These are phyloP conservation scores for Tokudaia muenninki DNA, from an alignment of 2,797 vertebrate genomes.

Conservation along the genomic window DNA sequence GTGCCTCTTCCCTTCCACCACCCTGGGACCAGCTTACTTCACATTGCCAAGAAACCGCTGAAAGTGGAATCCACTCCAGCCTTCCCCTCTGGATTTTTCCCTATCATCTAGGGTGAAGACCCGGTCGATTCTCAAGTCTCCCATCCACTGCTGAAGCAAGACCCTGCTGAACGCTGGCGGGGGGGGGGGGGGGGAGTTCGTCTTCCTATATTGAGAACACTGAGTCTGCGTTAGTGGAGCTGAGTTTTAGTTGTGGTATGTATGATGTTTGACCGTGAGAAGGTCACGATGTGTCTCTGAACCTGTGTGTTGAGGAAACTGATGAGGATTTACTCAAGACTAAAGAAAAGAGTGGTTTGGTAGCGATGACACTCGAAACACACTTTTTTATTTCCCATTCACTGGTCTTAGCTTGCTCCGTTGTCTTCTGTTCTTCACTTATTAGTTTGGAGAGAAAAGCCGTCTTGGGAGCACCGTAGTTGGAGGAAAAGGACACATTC, in stretches of 20 bases:
- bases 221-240: neutral
- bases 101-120: neutral
- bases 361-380: neutral
- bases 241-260: neutral
- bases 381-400: neutral
- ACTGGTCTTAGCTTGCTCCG: neutral
- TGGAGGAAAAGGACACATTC: neutral
- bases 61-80: neutral
- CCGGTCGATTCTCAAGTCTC: neutral
- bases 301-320: neutral
- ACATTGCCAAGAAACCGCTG: neutral
- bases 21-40: neutral
- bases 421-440: conserved; percentile 6
- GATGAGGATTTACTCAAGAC: neutral
- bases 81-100: neutral
- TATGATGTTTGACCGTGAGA: conserved; percentile 2
- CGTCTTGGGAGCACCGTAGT: conserved; percentile 42
- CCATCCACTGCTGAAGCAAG: neutral
- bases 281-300: neutral
- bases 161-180: neutral
- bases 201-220: neutral
- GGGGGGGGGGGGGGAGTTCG: rapidly evolving
- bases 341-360: neutral
- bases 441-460: neutral
- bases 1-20: rapidly evolving